These are phyloP conservation scores for Synergus itoensis DNA, from an alignment of 2,888 invertebrate species.

Conservation along the genomic window DNA sequence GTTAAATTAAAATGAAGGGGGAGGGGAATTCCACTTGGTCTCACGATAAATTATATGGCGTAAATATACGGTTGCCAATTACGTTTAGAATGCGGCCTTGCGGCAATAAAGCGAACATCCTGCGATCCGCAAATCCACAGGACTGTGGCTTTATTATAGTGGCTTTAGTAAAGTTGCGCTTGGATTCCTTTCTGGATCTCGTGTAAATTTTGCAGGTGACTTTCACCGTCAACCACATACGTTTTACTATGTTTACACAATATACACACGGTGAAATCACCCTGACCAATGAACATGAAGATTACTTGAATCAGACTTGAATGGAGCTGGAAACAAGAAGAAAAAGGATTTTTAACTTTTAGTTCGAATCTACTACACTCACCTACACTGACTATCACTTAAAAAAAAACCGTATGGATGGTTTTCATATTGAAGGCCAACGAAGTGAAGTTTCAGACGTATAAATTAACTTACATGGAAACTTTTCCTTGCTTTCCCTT, in stretches of 20 bases:
- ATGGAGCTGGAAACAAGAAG: not conserved
- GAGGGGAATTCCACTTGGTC: not conserved
- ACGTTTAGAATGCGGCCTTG: conserved; percentile 27
- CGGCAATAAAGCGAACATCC: conserved; percentile 29
- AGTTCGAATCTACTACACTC: not conserved
- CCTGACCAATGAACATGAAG: not conserved
- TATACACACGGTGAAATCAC: not conserved
- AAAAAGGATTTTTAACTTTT: not conserved
- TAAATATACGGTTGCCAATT: conserved; percentile 21
- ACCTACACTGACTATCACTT: no score
- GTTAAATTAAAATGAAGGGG: not conserved
- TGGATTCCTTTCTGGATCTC: conserved; percentile 1
- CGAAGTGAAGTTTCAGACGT: no score
- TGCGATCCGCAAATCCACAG: conserved; percentile 32
- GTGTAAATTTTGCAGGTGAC: conserved; percentile 19
- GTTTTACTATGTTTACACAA: conserved; percentile 10
- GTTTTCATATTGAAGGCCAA: no score
- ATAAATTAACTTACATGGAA: no score
- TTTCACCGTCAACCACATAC: conserved; percentile 11
- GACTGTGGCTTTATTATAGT: not conserved
- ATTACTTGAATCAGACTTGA: not conserved
- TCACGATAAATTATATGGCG: conserved; percentile 5
- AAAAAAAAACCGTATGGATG: no score
- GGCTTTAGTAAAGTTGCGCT: conserved; percentile 14
- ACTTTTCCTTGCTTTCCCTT: no score